Evolutionary conservation across 2,888 invertebrate species (phyloP).

Genomic region (Monopis laevigella): DNA sequence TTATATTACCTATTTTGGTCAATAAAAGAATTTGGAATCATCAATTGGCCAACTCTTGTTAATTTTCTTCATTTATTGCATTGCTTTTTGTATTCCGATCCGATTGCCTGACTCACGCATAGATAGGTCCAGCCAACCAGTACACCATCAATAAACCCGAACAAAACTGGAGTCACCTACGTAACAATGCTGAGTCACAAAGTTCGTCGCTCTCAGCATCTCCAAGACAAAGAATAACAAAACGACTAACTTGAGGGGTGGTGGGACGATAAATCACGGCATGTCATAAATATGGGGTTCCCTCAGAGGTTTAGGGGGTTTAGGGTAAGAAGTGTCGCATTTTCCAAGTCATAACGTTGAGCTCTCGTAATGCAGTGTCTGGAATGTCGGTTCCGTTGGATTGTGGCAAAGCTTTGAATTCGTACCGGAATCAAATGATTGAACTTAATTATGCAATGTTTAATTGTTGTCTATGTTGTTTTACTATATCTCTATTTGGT

Average conservation of each 20-base stretch:
- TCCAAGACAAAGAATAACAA: slow-evolving; percentile 35
- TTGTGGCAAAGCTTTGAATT: slow-evolving; percentile 17
- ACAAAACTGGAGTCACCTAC: too few species aligned
- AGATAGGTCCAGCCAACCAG: too few species aligned
- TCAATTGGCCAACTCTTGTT: too few species aligned
- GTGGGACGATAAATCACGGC: slow-evolving; percentile 39
- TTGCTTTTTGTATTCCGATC: too few species aligned
- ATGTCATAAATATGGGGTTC: slow-evolving; percentile 36
- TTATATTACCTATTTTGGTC: too few species aligned
- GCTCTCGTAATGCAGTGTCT: slow-evolving; percentile 33
- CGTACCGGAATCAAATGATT: slow-evolving; percentile 14
- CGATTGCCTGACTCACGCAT: too few species aligned
- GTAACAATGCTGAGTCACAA: slow-evolving; percentile 27
- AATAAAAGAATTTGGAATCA: too few species aligned
- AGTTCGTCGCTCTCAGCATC: slow-evolving; percentile 25
- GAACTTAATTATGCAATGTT: neutral
- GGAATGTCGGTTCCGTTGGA: slow-evolving; percentile 22
- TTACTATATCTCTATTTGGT: too few species aligned
- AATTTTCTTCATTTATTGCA: too few species aligned
- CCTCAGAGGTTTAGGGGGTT: neutral
- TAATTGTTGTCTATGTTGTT: neutral
- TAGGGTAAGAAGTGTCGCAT: slow-evolving; percentile 42
- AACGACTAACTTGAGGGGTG: slow-evolving; percentile 33
- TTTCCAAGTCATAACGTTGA: slow-evolving; percentile 38
- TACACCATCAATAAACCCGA: too few species aligned